Evolutionary conservation across 2,113 vertebrate species (phyloP).

Genomic region (Apteryx owenii): DNA sequence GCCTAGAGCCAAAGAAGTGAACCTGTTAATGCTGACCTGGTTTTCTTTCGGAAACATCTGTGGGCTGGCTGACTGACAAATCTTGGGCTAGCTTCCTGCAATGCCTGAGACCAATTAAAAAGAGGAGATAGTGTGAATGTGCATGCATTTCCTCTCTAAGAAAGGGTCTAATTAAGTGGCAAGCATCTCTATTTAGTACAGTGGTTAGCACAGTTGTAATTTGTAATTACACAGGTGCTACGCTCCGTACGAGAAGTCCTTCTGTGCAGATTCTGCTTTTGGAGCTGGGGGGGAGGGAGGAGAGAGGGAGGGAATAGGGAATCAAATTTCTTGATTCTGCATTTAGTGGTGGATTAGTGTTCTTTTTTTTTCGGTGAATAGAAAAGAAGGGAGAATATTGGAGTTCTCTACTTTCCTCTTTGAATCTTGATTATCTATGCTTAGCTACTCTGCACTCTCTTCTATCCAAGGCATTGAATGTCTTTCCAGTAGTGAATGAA

Average conservation of each 20-base stretch:
- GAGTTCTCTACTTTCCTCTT: slow-evolving; percentile 50
- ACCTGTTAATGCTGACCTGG: slow-evolving; percentile 61
- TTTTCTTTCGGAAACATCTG: slow-evolving; percentile 36
- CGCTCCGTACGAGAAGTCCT: not conserved
- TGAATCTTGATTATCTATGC: slow-evolving; percentile 61
- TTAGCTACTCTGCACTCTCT: slow-evolving; percentile 14
- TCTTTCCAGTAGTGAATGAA: slow-evolving; percentile 36
- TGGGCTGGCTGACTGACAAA: slow-evolving; percentile 46
- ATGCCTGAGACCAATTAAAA: slow-evolving; percentile 61
- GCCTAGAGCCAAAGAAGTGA: slow-evolving; percentile 5
- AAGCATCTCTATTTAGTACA: slow-evolving; percentile 47
- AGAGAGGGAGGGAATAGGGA: slow-evolving; percentile 30
- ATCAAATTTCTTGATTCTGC: slow-evolving; percentile 66
- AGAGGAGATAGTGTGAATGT: slow-evolving; percentile 20
- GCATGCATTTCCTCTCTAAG: slow-evolving; percentile 44
- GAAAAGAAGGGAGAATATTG: slow-evolving; percentile 53
- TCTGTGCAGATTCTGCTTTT: slow-evolving; percentile 8
- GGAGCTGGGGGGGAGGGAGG: slow-evolving; percentile 23
- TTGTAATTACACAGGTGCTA: slow-evolving; percentile 37
- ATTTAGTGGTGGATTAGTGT: slow-evolving; percentile 62
- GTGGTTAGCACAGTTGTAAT: slow-evolving; percentile 23
- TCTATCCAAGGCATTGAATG: slow-evolving; percentile 41
- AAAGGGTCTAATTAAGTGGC: slow-evolving; percentile 51
- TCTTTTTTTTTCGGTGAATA: slow-evolving; percentile 40
- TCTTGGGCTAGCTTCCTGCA: slow-evolving; percentile 40